Base-by-base conservation (phyloP, 2,113 vertebrate species). In the Ovibos moschatus region DNA sequence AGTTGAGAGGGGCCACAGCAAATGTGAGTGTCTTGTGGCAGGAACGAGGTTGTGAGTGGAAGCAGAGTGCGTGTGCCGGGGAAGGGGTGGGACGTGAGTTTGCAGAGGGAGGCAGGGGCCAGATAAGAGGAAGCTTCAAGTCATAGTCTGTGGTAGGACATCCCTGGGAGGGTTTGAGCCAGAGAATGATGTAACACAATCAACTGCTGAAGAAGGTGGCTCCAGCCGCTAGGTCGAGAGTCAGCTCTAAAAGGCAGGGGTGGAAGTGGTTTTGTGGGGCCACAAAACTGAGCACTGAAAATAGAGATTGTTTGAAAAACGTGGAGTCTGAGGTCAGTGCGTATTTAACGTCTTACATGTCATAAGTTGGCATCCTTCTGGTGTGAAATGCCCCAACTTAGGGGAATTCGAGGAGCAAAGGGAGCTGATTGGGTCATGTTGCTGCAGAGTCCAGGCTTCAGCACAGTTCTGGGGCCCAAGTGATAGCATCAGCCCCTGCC, bases 211-310 rank as follows among this genome's bases (percentile, higher is more conserved):
- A 51, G 76, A 79, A 47, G 55, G 7, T 78, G 23, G 13, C 62
- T 87, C 9, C 10, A 79, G 71, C 74, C 58, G 13, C 94, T 67
- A 12, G 47, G 13, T 55, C 0, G 21, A 87, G 40, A n/a, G 27
- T 33, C 50, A 28, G n/a, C 28, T 91, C 27, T 30, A 83, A 60
- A 95, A 95, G 86, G 43, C 92, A 84, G 89, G 92, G 50, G 51
- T 92, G 45, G 94, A 86, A 84, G 62, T 85, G 83, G 64, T 92
- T 95, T 97, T 89, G 71, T 81, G 79, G 87, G 62, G 45, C 71
- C 60, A 45, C 84, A 89, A 53, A 92, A 86, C 8, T 2, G 89
- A 87, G 19, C 53, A 27, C 67, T 53, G 88, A 83, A 71, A 91
- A 74, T 43, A 82, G 89, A 93, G 64, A 76, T 47, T 25, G 87